Evolutionary conservation across 2,888 invertebrate genomes (phyloP).

Genomic region (Patella caerulea): DNA sequence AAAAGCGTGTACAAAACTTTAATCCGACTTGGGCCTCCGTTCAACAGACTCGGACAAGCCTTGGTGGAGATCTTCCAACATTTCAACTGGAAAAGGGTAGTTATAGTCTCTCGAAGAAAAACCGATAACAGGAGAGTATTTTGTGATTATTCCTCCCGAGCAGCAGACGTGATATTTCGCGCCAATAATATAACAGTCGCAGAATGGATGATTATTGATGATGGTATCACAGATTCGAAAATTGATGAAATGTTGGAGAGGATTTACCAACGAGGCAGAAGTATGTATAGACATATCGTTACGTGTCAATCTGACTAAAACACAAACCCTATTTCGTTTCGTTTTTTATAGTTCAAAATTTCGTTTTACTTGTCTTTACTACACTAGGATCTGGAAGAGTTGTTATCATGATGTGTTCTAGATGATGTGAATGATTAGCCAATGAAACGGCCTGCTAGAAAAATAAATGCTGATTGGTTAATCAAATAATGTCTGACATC

Average conservation of each 20-base stretch:
- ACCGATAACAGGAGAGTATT: slow-evolving; percentile 51
- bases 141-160: slow-evolving; percentile 57
- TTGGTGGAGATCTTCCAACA: slow-evolving; percentile 44
- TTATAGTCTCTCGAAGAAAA: slow-evolving; percentile 48
- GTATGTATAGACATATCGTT: slow-evolving; percentile 36
- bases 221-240: slow-evolving; percentile 36
- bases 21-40: slow-evolving; percentile 55
- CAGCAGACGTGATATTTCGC: slow-evolving; percentile 43
- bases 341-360: too few relatives aligned
- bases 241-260: slow-evolving; percentile 48
- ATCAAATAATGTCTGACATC: too few relatives aligned
- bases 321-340: too few relatives aligned
- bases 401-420: too few relatives aligned
- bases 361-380: too few relatives aligned
- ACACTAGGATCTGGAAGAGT: too few relatives aligned
- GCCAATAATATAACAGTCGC: slow-evolving; percentile 43
- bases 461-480: too few relatives aligned
- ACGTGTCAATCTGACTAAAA: too few relatives aligned
- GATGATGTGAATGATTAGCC: too few relatives aligned
- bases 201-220: slow-evolving; percentile 48
- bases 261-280: slow-evolving; percentile 50
- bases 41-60: slow-evolving; percentile 55
- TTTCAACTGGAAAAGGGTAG: slow-evolving; percentile 50
- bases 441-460: too few relatives aligned
- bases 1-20: slow-evolving; percentile 53